phyloP scores from a whole-genome alignment of 2,888 invertebrate genomes.

The Epinotia demarniana region DNA sequence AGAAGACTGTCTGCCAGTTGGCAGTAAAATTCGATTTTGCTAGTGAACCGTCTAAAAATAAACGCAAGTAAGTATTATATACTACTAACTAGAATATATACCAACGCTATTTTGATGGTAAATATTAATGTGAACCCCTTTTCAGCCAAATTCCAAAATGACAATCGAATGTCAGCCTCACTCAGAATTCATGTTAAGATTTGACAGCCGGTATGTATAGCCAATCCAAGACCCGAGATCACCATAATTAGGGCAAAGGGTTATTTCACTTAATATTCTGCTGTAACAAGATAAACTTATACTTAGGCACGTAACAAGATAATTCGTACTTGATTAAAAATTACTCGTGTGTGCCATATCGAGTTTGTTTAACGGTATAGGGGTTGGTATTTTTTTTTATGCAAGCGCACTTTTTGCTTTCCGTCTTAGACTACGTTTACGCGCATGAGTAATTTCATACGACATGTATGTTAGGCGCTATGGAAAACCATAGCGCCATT shows the following conservation, averaged over 20 bases:
- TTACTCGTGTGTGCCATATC: no score
- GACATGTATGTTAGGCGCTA: no score
- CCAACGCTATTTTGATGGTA: background rate
- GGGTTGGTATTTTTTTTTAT: conserved; percentile 1
- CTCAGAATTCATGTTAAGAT: no score
- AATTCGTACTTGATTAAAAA: background rate
- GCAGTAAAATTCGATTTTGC: conserved; percentile 33
- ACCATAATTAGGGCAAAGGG: background rate
- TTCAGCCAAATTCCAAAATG: no score
- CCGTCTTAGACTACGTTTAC: no score
- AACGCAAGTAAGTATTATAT: conserved; percentile 1
- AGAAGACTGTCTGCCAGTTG: conserved; percentile 34
- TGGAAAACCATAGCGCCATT: no score
- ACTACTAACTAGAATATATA: background rate
- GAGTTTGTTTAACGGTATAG: background rate
- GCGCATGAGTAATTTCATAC: no score
- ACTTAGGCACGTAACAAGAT: background rate
- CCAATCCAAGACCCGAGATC: background rate
- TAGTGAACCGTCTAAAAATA: conserved; percentile 23
- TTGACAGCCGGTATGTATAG: no score
- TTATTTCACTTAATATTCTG: conserved; percentile 12
- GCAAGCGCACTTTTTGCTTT: background rate
- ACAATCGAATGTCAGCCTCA: no score
- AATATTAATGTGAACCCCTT: background rate
- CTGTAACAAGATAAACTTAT: no score